A percentile compares a stretch with the other conserved stretches of the same genome.
These are phyloP conservation scores for Bombylius discolor DNA, from an alignment of 2,888 invertebrate species.

Conservation along the genomic window DNA sequence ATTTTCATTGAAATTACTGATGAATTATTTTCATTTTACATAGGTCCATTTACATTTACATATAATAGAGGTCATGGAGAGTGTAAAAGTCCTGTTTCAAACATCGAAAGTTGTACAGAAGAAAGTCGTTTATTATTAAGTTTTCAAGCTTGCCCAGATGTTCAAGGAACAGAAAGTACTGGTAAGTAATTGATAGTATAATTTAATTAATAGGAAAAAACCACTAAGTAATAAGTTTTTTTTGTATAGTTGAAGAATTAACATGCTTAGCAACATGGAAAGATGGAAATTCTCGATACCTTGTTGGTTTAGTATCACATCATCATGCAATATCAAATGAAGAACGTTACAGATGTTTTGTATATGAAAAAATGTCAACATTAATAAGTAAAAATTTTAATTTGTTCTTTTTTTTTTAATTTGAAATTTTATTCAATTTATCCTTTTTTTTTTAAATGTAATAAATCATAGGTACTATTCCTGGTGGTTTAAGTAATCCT, in stretches of 20 bases:
- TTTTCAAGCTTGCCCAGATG: conserved; percentile 89
- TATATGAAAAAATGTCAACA: conserved; percentile 71
- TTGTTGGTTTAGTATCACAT: conserved; percentile 81
- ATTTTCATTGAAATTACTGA: neutral
- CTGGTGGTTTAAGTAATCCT: conserved; percentile 32
- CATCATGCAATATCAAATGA: conserved; percentile 83
- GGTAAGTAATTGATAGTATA: conserved; percentile 44
- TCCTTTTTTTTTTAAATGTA: neutral
- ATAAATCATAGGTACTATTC: conserved; percentile 10
- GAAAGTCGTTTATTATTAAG: conserved; percentile 78
- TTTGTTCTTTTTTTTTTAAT: neutral
- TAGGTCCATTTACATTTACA: conserved; percentile 81
- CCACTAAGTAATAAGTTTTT: neutral
- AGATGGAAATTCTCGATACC: conserved; percentile 80
- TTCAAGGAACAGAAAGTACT: conserved; percentile 79
- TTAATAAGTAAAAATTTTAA: conserved; percentile 37
- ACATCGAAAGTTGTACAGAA: conserved; percentile 88
- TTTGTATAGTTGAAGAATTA: conserved; percentile 66
- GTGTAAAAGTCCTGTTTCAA: conserved; percentile 78
- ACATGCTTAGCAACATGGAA: conserved; percentile 89
- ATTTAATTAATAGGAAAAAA: too few relatives aligned
- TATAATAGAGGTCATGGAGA: conserved; percentile 86
- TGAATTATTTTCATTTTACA: conserved; percentile 31
- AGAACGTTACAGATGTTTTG: conserved; percentile 89
- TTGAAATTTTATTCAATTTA: neutral